A percentile compares a stretch with the other conserved stretches of the same genome.
These are phyloP conservation scores for Rattus norvegicus DNA, from an alignment of 2,113 vertebrate genomes.

Conservation along the genomic window DNA sequence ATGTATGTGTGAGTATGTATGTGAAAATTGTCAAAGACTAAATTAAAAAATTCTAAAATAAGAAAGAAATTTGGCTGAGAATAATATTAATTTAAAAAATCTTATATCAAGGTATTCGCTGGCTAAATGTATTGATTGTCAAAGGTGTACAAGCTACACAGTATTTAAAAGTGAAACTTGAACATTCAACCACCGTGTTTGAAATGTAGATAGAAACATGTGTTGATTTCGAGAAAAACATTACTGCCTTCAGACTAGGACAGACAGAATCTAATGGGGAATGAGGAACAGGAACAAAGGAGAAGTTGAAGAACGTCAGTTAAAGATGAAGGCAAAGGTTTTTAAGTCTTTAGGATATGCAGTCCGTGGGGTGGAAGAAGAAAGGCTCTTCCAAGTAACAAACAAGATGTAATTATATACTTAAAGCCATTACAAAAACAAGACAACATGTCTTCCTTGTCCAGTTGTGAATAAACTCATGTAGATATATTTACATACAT, in stretches of 20 bases:
- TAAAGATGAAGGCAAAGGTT: conserved; percentile 1
- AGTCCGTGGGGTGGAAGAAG: conserved; percentile 3
- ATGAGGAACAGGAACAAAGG: neutral
- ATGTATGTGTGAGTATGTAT: no score
- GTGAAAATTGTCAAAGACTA: neutral
- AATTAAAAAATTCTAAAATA: neutral
- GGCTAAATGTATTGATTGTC: neutral
- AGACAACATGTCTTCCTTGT: conserved; percentile 43
- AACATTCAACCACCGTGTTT: neutral
- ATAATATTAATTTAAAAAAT: neutral
- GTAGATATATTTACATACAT: neutral
- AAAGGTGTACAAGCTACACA: neutral
- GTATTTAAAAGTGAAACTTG: neutral
- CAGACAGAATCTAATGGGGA: neutral
- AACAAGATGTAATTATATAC: conserved; percentile 10
- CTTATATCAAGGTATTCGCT: neutral
- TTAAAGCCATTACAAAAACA: conserved; percentile 55
- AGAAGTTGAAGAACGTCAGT: conserved; percentile 11
- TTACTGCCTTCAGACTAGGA: neutral
- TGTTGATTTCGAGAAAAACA: neutral
- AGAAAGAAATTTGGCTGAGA: neutral
- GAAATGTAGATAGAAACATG: neutral
- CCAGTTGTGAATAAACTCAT: conserved; percentile 14
- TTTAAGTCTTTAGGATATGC: conserved; percentile 47
- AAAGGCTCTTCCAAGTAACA: conserved; percentile 25